Percentiles rank a stretch among this genome's conserved stretches.
phyloP scores from a whole-genome alignment of 1,140 invertebrate species.

The Aphis gossypii region DNA sequence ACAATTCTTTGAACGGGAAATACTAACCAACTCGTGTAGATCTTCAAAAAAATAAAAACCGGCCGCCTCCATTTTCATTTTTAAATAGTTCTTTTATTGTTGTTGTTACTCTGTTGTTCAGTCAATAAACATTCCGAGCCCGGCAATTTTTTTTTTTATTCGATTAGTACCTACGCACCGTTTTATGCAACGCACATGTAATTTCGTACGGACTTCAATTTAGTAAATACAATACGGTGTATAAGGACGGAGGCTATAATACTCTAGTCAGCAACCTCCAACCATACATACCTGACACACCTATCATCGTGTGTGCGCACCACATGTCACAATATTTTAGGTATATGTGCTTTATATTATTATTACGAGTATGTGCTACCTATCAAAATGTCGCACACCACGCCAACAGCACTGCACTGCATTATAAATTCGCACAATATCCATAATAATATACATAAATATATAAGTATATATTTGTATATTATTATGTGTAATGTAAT shows the following conservation, averaged over 20 bases:
- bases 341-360: not conserved
- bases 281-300: slow-evolving; percentile 7
- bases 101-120: not conserved
- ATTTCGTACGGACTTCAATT: not conserved
- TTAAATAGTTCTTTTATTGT: not conserved
- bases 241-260: not conserved
- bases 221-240: not conserved
- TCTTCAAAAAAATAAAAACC: not conserved
- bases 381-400: not conserved
- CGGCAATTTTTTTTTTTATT: not conserved
- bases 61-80: not conserved
- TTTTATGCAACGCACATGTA: not conserved
- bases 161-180: slow-evolving; percentile 14
- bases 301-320: not conserved
- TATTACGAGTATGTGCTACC: not conserved
- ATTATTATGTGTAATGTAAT: not conserved
- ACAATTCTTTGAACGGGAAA: not conserved
- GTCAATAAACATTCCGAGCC: not conserved
- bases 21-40: not conserved
- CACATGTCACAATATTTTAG: slow-evolving; percentile 38
- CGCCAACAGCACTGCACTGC: not conserved
- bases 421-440: not conserved
- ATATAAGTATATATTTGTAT: not conserved
- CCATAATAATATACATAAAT: not conserved
- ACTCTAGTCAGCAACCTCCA: not conserved